These are phyloP conservation scores for Tor tambroides DNA, from an alignment of 2,113 vertebrate genomes.

Conservation along the genomic window DNA sequence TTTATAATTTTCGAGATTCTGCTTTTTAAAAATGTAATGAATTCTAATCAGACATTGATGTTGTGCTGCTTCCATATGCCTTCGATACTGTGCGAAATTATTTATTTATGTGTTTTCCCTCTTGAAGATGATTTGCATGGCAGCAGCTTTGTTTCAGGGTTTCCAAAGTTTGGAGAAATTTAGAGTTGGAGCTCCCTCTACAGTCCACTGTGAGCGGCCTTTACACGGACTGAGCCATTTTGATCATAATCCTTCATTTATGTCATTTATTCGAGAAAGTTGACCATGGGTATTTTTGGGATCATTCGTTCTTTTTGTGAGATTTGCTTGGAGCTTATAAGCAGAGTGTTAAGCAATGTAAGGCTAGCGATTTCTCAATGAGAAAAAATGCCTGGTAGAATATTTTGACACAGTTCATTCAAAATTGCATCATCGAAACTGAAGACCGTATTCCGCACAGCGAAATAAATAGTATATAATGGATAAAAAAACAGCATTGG, in stretches of 20 bases:
- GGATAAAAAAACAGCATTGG: neutral
- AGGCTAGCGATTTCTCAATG: neutral
- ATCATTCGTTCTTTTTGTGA: neutral
- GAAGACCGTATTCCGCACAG: neutral
- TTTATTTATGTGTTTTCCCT: conserved; percentile 75
- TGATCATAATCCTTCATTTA: neutral
- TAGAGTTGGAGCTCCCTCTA: conserved; percentile 93
- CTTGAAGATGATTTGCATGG: conserved; percentile 73
- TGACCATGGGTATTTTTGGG: neutral
- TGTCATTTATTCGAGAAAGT: neutral
- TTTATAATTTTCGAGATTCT: conserved; percentile 66
- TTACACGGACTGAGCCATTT: neutral
- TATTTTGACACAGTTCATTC: neutral
- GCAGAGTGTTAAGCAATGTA: neutral
- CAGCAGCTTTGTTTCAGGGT: conserved; percentile 65
- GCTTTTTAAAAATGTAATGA: conserved; percentile 63
- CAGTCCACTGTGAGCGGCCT: conserved; percentile 71
- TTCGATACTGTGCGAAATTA: conserved; percentile 61
- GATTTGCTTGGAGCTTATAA: neutral
- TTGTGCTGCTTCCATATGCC: conserved; percentile 74
- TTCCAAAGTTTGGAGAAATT: conserved; percentile 77
- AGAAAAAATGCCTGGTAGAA: neutral
- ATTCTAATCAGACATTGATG: conserved; percentile 63
- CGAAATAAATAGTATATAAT: neutral
- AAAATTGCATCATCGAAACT: neutral